Conservation (phyloP, 1,140 invertebrate genomes). For the Bemisia tabaci region DNA sequence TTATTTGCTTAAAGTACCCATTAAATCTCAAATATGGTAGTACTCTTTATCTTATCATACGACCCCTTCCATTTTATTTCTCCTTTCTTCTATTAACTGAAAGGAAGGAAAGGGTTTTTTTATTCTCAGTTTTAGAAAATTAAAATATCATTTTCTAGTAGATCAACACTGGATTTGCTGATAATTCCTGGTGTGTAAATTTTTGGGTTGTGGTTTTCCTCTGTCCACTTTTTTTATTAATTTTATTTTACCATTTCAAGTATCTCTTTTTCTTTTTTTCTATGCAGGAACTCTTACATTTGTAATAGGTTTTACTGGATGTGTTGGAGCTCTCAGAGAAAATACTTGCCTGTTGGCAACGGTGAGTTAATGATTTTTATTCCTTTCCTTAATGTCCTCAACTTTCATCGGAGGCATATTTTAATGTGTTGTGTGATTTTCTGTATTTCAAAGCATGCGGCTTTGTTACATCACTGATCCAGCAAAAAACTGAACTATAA, state of each 20-base stretch:
- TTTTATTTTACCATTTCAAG: background rate
- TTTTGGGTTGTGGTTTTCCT: background rate
- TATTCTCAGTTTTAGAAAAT: conserved; percentile 1
- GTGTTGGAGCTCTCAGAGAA: conserved; percentile 86
- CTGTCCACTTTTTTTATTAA: background rate
- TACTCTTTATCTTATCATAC: no score
- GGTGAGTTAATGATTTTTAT: conserved; percentile 40
- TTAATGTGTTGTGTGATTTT: no score
- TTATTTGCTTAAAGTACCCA: no score
- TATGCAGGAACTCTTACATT: conserved; percentile 70
- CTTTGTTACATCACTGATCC: no score
- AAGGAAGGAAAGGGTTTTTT: background rate
- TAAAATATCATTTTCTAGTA: background rate
- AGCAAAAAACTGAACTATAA: no score
- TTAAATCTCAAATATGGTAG: no score
- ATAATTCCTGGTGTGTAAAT: conserved; percentile 1
- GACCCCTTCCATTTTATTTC: no score
- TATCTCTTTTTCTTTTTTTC: conserved; percentile 16
- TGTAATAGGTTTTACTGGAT: conserved; percentile 90
- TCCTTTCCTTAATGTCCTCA: no score
- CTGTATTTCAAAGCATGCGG: no score
- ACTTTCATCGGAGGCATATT: no score
- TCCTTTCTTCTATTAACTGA: no score
- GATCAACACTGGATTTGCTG: conserved; percentile 1
- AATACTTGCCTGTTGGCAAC: conserved; percentile 77